These are phyloP conservation scores for Phyllotis vaccarum DNA, from an alignment of 2,797 vertebrate genomes.

Conservation along the genomic window DNA sequence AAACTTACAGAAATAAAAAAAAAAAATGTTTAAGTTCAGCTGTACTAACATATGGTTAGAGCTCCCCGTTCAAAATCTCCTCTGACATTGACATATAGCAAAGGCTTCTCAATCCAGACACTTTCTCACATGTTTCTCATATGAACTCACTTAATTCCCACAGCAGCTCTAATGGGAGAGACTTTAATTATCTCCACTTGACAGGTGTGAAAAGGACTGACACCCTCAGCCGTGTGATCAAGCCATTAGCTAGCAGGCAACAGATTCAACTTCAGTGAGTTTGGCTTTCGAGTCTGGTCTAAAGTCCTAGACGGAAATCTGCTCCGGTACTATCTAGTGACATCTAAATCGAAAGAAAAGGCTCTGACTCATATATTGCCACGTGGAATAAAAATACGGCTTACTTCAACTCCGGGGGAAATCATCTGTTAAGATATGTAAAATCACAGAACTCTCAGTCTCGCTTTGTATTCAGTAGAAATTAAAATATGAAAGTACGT, in stretches of 20 bases:
- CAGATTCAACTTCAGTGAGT: background rate
- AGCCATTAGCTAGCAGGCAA: background rate
- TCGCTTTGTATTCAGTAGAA: background rate
- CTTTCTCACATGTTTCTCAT: background rate
- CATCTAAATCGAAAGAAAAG: background rate
- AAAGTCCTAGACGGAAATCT: background rate
- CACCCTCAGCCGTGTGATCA: background rate
- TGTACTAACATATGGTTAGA: background rate
- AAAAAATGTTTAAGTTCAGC: background rate
- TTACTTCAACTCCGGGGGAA: constrained; percentile 5
- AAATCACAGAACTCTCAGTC: background rate
- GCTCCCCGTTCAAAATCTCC: background rate
- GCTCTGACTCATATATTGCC: background rate
- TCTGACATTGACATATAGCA: too few species aligned
- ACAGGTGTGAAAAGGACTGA: background rate
- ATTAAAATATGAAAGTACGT: background rate
- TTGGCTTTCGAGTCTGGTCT: background rate
- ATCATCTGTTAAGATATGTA: background rate
- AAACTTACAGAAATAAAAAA: background rate
- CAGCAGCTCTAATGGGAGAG: too few species aligned
- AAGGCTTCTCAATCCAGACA: background rate
- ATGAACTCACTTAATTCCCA: background rate
- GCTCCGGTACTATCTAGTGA: background rate
- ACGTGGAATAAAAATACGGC: background rate
- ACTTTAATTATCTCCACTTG: background rate